Conservation (phyloP, 2,888 invertebrate genomes). For the Rhingia campestris region DNA sequence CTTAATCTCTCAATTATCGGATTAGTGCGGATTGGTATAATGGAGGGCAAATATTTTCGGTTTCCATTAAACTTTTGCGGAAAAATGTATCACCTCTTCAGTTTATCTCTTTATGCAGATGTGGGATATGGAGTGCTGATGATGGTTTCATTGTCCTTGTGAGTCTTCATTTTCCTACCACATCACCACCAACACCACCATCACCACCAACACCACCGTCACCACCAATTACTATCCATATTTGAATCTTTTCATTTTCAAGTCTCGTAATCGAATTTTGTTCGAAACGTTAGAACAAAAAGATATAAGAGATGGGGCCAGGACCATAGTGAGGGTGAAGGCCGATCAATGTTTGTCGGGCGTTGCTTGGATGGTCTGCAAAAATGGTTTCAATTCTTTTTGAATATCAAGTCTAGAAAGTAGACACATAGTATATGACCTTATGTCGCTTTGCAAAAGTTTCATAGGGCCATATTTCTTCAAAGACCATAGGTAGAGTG, state of each 20-base stretch:
- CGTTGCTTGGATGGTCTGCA: too few relatives aligned
- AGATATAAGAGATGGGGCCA: not conserved
- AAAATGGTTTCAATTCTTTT: too few relatives aligned
- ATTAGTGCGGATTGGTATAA: slow-evolving; percentile 70
- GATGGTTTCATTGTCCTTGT: slow-evolving; percentile 19
- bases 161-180: not conserved
- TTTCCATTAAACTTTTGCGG: slow-evolving; percentile 65
- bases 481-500: too few relatives aligned
- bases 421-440: too few relatives aligned
- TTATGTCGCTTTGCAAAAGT: too few relatives aligned
- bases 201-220: slow-evolving; percentile 26
- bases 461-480: too few relatives aligned
- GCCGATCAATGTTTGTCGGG: not conserved
- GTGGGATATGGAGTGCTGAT: slow-evolving; percentile 11
- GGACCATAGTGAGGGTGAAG: not conserved
- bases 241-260: slow-evolving; percentile 30
- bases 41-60: slow-evolving; percentile 68
- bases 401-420: too few relatives aligned
- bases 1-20: slow-evolving; percentile 74
- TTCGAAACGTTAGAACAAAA: slow-evolving; percentile 30
- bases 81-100: slow-evolving; percentile 64
- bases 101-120: slow-evolving; percentile 29
- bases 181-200: not conserved
- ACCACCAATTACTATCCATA: not conserved
- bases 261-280: slow-evolving; percentile 42